phyloP scores from a whole-genome alignment of 1,140 invertebrate species.

The Ceratina calcarata region DNA sequence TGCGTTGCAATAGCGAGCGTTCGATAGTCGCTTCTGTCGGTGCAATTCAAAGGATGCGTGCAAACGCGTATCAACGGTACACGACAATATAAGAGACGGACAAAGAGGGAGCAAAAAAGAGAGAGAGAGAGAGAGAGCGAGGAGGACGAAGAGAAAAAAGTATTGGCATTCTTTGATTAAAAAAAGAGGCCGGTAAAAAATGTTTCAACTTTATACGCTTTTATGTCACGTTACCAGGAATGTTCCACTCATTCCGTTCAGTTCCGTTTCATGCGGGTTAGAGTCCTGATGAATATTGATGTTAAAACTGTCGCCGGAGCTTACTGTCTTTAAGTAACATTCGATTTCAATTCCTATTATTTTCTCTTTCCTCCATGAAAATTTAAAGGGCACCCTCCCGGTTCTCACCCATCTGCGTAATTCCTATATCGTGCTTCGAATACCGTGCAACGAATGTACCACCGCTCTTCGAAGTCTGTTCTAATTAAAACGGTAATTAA shows the following conservation, averaged over 20 bases:
- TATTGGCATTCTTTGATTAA: conserved; percentile 39
- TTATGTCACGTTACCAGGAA: conserved; percentile 12
- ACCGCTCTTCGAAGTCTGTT: not conserved
- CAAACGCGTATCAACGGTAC: conserved; percentile 34
- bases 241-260: not conserved
- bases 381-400: not conserved
- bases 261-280: not conserved
- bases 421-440: not conserved
- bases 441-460: not conserved
- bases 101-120: not conserved
- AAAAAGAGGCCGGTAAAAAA: conserved; percentile 37
- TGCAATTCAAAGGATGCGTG: conserved; percentile 43
- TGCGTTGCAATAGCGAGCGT: conserved; percentile 47
- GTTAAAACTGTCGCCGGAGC: not conserved
- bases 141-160: not conserved
- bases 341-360: not conserved
- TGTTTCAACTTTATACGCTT: conserved; percentile 34
- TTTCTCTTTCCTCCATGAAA: not conserved
- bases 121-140: not conserved
- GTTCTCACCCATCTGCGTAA: not conserved
- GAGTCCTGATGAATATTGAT: not conserved
- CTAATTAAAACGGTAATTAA: conserved; percentile 26
- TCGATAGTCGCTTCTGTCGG: conserved; percentile 55
- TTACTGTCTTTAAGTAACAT: not conserved
- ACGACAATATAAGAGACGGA: conserved; percentile 20